Evolutionary conservation across 1,140 invertebrate species (phyloP).

Genomic region (Hypothenemus hampei): DNA sequence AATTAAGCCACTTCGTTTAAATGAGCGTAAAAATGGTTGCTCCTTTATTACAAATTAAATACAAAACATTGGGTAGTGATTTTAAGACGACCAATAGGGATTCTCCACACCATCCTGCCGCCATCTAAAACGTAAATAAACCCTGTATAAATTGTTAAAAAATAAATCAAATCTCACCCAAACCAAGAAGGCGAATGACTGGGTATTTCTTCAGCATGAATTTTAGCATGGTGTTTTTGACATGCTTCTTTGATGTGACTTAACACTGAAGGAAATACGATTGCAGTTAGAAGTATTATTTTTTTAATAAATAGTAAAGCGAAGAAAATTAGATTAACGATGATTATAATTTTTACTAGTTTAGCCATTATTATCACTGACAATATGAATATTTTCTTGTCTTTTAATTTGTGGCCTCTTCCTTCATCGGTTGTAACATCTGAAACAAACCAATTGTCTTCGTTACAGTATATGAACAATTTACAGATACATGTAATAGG

Average conservation of each 20-base stretch:
- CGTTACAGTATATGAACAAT: not conserved
- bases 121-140: slow-evolving; percentile 17
- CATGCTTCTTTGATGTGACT: slow-evolving; percentile 36
- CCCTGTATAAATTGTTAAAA: not conserved
- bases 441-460: slow-evolving; percentile 6
- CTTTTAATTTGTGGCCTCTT: slow-evolving; percentile 22
- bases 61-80: too few species aligned
- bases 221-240: slow-evolving; percentile 23
- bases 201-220: not conserved
- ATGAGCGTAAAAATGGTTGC: too few species aligned
- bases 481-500: slow-evolving; percentile 5
- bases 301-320: slow-evolving; percentile 66
- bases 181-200: slow-evolving; percentile 19
- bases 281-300: slow-evolving; percentile 56
- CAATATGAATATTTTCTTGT: slow-evolving; percentile 31
- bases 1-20: too few species aligned
- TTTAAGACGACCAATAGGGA: not conserved
- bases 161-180: slow-evolving; percentile 13
- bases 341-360: slow-evolving; percentile 22
- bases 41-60: too few species aligned
- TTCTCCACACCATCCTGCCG: slow-evolving; percentile 11
- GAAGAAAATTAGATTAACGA: slow-evolving; percentile 56
- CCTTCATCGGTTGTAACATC: not conserved
- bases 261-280: slow-evolving; percentile 57
- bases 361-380: slow-evolving; percentile 26